Evolutionary conservation across 2,113 vertebrate genomes (phyloP).

Genomic region (Tupaia chinensis): DNA sequence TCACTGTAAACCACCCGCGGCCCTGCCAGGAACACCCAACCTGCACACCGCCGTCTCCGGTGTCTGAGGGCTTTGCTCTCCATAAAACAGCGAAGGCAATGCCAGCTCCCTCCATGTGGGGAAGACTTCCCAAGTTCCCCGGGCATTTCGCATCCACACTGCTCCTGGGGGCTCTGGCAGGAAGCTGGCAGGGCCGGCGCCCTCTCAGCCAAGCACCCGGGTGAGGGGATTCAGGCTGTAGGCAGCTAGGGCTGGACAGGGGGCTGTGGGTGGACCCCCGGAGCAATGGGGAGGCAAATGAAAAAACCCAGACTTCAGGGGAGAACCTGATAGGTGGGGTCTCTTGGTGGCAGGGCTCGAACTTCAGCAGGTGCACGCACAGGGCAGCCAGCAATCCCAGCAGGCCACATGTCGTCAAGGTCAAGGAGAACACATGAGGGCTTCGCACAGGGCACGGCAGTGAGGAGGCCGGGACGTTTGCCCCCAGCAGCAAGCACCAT

Average conservation of each 20-base stretch:
- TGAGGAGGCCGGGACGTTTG: fast-evolving
- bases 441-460: too few species aligned
- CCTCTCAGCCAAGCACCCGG: too few species aligned
- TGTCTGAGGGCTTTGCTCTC: background rate
- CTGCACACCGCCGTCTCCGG: fast-evolving
- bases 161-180: background rate
- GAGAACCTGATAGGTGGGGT: too few species aligned
- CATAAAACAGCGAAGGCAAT: fast-evolving
- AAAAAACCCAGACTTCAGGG: too few species aligned
- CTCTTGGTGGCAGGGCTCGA: too few species aligned
- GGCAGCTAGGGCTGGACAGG: too few species aligned
- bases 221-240: background rate
- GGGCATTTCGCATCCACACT: background rate
- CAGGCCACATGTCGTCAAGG: too few species aligned
- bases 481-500: fast-evolving
- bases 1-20: background rate
- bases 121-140: background rate
- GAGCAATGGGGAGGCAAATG: too few species aligned
- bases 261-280: too few species aligned
- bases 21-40: too few species aligned
- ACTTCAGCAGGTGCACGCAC: too few species aligned
- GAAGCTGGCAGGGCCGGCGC: fast-evolving
- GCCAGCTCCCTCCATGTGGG: fast-evolving
- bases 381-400: too few species aligned
- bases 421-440: fast-evolving